Evolutionary conservation across 1,140 invertebrate species (phyloP).

Genomic region (Drosophila repleta): DNA sequence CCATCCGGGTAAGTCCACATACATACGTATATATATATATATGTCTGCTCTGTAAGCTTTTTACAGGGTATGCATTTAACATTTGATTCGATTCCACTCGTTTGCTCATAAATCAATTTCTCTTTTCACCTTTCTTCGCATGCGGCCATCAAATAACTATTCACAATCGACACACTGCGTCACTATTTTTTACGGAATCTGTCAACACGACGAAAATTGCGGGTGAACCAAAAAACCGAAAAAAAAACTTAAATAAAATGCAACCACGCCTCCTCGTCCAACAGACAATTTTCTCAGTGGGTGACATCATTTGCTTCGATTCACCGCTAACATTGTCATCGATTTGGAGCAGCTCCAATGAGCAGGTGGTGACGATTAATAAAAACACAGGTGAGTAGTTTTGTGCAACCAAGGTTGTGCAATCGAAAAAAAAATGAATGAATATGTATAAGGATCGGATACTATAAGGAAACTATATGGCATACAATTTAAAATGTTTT

Average conservation of each 20-base stretch:
- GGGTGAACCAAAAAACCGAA: too few species aligned
- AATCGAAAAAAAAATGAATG: neutral
- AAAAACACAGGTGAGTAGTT: slow-evolving; percentile 72
- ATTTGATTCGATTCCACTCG: slow-evolving; percentile 10
- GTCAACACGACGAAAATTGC: slow-evolving; percentile 14
- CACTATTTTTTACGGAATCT: slow-evolving; percentile 31
- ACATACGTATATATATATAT: neutral
- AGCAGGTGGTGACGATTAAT: slow-evolving; percentile 78
- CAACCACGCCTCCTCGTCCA: slow-evolving; percentile 30
- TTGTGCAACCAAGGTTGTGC: slow-evolving; percentile 14
- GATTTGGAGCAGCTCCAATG: slow-evolving; percentile 81
- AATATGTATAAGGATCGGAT: neutral
- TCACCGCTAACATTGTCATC: slow-evolving; percentile 79
- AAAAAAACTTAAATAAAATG: slow-evolving; percentile 6
- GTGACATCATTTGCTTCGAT: slow-evolving; percentile 86
- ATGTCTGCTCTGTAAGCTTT: neutral
- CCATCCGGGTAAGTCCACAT: slow-evolving; percentile 74
- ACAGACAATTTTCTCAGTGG: slow-evolving; percentile 85
- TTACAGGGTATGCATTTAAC: slow-evolving; percentile 5
- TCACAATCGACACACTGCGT: slow-evolving; percentile 16
- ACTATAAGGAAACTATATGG: too few species aligned
- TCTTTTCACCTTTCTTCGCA: slow-evolving; percentile 1
- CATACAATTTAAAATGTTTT: too few species aligned
- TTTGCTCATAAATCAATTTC: slow-evolving; percentile 36
- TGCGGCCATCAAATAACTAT: slow-evolving; percentile 29